Evolutionary conservation across 1,140 invertebrate genomes (phyloP).

Genomic region (Theocolax elegans): DNA sequence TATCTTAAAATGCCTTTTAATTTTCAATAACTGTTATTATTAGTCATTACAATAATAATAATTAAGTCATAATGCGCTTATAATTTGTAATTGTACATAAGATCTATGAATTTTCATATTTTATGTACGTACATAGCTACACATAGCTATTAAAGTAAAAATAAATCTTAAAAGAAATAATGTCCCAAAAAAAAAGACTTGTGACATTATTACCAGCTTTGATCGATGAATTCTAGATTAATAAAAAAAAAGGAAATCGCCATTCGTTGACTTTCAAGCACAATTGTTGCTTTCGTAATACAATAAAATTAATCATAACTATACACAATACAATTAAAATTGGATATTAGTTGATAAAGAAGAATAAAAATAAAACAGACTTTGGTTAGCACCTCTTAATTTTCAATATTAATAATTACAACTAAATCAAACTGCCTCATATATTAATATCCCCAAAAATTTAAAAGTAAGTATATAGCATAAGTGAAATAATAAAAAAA

Average conservation of each 20-base stretch:
- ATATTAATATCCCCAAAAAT: conserved; percentile 32
- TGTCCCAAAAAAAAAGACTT: neutral
- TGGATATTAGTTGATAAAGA: conserved; percentile 28
- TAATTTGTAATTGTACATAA: conserved; percentile 9
- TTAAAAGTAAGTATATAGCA: neutral
- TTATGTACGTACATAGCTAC: conserved; percentile 7
- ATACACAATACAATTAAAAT: neutral
- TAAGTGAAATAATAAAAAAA: neutral
- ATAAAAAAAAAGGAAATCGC: neutral
- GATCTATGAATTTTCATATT: neutral
- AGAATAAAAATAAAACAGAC: conserved; percentile 39
- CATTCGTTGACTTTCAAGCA: neutral
- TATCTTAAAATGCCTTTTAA: conserved; percentile 21
- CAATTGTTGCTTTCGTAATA: neutral
- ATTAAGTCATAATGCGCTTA: conserved; percentile 25
- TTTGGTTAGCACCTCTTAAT: conserved; percentile 47
- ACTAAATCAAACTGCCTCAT: conserved; percentile 1
- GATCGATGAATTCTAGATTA: neutral
- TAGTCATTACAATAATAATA: conserved; percentile 10
- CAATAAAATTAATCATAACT: conserved; percentile 13
- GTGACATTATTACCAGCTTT: neutral
- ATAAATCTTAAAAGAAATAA: neutral
- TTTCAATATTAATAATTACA: conserved; percentile 3
- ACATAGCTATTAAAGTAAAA: neutral
- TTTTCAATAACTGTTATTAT: conserved; percentile 15